Percentiles rank a stretch among this genome's conserved stretches.
These are phyloP conservation scores for Gisinianus flammeolus DNA, from an alignment of 2,888 invertebrate species.

Conservation along the genomic window DNA sequence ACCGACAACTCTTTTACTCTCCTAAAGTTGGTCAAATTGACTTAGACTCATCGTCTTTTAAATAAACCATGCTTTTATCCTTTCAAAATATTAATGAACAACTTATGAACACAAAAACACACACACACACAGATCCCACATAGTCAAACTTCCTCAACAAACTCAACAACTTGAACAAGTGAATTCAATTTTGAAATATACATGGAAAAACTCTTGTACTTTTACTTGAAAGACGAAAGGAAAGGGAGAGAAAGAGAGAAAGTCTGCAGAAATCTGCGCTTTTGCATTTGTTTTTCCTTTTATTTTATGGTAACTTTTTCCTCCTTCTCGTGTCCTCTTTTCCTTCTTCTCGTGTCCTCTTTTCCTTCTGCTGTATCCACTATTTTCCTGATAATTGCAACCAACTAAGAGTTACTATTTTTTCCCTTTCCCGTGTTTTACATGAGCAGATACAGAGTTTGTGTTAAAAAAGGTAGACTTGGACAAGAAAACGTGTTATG, in stretches of 20 bases:
- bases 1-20: conserved; percentile 8
- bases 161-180: no score
- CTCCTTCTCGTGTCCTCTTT: no score
- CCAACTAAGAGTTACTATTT: no score
- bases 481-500: no score
- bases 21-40: not conserved
- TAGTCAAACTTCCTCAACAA: not conserved
- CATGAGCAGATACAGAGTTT: no score
- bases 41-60: not conserved
- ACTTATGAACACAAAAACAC: not conserved
- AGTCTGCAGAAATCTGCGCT: not conserved
- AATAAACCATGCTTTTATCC: conserved; percentile 2
- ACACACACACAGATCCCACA: not conserved
- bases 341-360: no score
- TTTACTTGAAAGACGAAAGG: not conserved
- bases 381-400: no score
- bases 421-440: no score
- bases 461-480: no score
- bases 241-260: not conserved
- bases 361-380: no score
- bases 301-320: no score
- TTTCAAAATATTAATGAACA: conserved; percentile 12
- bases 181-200: not conserved
- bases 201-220: not conserved
- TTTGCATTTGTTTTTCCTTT: no score